Evolutionary conservation across 1,140 invertebrate species (phyloP), one percentile per base, ranked within the genome.

Genomic region (Spodoptera litura): DNA sequence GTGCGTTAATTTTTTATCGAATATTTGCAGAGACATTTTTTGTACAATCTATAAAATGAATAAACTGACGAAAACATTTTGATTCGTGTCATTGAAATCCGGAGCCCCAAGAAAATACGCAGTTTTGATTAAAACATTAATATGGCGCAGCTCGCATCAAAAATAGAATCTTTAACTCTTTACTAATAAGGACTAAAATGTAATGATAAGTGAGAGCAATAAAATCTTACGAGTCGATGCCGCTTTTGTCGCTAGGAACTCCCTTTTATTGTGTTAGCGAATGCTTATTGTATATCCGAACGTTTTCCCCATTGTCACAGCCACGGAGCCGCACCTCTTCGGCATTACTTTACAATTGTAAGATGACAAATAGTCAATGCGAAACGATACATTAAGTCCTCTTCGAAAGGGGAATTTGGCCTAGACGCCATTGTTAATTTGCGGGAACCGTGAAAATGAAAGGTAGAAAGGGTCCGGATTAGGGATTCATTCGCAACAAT

Each of bases 231-330:
- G 81, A 85, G 86, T 83, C 82, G 62, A 78, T 85, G 79, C 81
- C 79, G 81, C 66, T 75, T 81, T 76, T 84, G 86, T 87, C 82
- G 84, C 84, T 78, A 87, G 87, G 86, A 89, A 89, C 89, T 89
- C 88, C 87, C 85, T 91, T 90, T 92, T 92, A 93, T 92, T 88
- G 87, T 93, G 84, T 92, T 90, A 89, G 89, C 78, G 85, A 88
- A 88, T 88, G 85, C 88, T 90, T 92, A 92, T 92, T 91, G 90
- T 90, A 88, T 89, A 88, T 87, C 81, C 79, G 80, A 88, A 84
- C 87, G 83, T 89, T 90, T 91, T 88, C 87, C 82, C 89, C 78
- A 88, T 91, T 91, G 88, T 88, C 81, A 83, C 81, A 72, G 82
- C 83, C 82, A 81, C 80, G 78, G 59, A 81, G 85, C 76, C 85